Evolutionary conservation across 2,113 vertebrate genomes (phyloP).

Genomic region (Muntiacus muntjak): DNA sequence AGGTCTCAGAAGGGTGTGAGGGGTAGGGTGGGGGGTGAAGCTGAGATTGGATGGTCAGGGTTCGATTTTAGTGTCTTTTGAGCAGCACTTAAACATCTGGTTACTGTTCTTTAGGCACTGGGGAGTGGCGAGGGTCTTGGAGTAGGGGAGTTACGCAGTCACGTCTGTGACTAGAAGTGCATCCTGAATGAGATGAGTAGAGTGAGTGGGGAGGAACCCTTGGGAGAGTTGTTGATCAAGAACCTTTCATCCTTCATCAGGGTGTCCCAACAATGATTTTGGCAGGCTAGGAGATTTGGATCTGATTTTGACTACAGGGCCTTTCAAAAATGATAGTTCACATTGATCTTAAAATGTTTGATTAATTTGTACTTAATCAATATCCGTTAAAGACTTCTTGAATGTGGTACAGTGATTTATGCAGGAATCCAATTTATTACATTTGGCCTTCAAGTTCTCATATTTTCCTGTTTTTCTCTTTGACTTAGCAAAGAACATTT

Average conservation of each 20-base stretch:
- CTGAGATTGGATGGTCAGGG: neutral
- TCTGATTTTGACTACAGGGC: neutral
- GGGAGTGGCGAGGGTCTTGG: neutral
- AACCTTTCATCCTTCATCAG: neutral
- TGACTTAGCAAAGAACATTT: neutral
- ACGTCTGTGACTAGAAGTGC: neutral
- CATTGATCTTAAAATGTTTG: neutral
- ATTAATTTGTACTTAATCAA: neutral
- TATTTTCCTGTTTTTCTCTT: constrained; percentile 32
- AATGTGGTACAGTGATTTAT: neutral
- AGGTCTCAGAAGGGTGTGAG: neutral
- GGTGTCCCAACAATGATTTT: neutral
- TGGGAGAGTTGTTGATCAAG: neutral
- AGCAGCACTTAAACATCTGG: neutral
- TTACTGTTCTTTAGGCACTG: neutral
- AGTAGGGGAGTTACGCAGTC: neutral
- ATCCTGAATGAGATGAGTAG: neutral
- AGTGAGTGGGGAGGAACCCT: neutral
- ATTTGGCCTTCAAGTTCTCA: neutral
- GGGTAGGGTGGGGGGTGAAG: neutral
- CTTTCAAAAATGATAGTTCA: neutral
- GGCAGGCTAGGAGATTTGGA: neutral
- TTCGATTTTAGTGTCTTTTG: neutral
- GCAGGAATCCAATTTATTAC: neutral
- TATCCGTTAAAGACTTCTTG: neutral